Evolutionary conservation across 1,140 invertebrate genomes (phyloP).

Genomic region (Oryctes rhinoceros): DNA sequence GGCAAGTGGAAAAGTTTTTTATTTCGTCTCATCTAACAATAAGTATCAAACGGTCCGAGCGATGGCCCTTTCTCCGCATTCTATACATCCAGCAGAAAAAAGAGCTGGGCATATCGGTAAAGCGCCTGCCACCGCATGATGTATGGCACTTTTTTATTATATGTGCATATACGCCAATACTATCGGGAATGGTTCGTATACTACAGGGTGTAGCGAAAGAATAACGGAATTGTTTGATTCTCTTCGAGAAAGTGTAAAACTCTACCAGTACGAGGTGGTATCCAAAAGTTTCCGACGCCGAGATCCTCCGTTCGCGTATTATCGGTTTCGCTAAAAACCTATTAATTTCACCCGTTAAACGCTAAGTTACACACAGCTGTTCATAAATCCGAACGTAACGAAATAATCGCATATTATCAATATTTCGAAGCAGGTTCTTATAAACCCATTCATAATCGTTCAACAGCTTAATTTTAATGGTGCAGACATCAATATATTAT

Average conservation of each 20-base stretch:
- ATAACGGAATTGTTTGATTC: conserved; percentile 21
- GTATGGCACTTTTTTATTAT: conserved; percentile 51
- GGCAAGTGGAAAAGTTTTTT: neutral
- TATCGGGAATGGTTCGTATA: too few relatives aligned
- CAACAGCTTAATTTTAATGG: too few relatives aligned
- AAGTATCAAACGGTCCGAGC: neutral
- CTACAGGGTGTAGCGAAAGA: neutral
- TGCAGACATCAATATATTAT: too few relatives aligned
- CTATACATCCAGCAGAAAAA: neutral
- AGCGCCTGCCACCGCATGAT: conserved; percentile 48
- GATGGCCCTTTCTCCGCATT: neutral
- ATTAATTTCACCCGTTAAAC: too few relatives aligned
- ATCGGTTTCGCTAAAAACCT: too few relatives aligned
- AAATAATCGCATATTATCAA: too few relatives aligned
- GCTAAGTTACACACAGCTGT: too few relatives aligned
- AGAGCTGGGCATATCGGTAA: neutral
- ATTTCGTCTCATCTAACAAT: conserved; percentile 6
- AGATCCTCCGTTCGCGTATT: too few relatives aligned
- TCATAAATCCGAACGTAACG: too few relatives aligned
- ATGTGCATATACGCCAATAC: conserved; percentile 36
- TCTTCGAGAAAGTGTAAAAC: conserved; percentile 24
- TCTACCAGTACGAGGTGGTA: neutral
- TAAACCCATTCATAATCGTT: too few relatives aligned
- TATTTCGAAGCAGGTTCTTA: too few relatives aligned
- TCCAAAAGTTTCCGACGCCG: neutral